phyloP scores from a whole-genome alignment of 1,140 invertebrate species.

The Formica exsecta region DNA sequence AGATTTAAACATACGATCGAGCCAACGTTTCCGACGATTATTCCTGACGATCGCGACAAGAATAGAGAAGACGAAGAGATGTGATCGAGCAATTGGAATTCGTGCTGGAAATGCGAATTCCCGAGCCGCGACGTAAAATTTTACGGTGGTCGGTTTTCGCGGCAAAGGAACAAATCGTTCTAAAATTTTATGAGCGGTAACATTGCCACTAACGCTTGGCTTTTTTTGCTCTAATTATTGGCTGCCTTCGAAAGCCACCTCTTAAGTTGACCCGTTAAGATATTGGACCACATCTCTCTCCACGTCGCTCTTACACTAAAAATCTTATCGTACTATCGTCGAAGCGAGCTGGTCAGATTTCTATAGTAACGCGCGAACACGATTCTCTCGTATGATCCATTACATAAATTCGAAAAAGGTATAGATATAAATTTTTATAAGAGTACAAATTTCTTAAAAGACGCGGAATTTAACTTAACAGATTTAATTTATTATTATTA shows the following conservation, averaged over 20 bases:
- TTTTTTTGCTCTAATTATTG: not conserved
- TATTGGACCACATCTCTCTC: constrained; percentile 61
- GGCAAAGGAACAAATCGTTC: constrained; percentile 79
- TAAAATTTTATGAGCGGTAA: constrained; percentile 83
- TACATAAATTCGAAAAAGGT: not conserved
- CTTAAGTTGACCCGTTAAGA: constrained; percentile 79
- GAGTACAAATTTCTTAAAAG: not conserved
- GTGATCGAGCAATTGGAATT: constrained; percentile 70
- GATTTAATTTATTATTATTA: not conserved
- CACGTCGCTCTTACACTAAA: constrained; percentile 74
- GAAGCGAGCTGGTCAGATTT: constrained; percentile 7
- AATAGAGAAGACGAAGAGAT: constrained; percentile 20
- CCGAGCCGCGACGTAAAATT: constrained; percentile 76
- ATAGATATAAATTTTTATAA: too few species aligned
- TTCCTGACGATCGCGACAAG: constrained; percentile 19
- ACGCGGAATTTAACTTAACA: not conserved
- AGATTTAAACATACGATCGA: constrained; percentile 20
- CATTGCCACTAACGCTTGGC: constrained; percentile 66
- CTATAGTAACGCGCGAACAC: not conserved
- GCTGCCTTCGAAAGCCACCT: constrained; percentile 78
- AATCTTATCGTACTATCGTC: constrained; percentile 75
- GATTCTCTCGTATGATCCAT: constrained; percentile 16
- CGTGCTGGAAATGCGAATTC: constrained; percentile 69
- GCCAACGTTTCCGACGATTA: not conserved
- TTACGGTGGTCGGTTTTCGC: constrained; percentile 48